A percentile compares a stretch with the other conserved stretches of the same genome.
These are phyloP conservation scores for Saimiri boliviensis DNA, from an alignment of 2,113 vertebrate species.

Conservation along the genomic window DNA sequence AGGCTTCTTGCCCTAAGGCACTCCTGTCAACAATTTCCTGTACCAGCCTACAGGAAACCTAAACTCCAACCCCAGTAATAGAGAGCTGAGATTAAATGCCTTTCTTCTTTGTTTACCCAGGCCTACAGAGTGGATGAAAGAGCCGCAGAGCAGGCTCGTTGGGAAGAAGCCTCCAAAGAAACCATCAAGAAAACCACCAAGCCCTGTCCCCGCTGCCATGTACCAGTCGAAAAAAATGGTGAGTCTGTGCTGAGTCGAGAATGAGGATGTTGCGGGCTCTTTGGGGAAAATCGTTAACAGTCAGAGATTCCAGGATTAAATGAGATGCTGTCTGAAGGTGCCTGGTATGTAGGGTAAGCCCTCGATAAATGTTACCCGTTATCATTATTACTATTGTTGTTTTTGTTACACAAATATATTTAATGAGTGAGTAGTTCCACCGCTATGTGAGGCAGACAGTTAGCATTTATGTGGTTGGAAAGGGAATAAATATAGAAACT, in stretches of 20 bases:
- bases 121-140: conserved; percentile 85
- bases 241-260: not conserved
- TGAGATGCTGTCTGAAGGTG: not conserved
- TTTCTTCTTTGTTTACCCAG: conserved; percentile 74
- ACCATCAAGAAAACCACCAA: conserved; percentile 91
- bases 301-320: not conserved
- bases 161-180: conserved; percentile 90
- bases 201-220: conserved; percentile 90
- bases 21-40: not conserved
- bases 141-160: conserved; percentile 88
- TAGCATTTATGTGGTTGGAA: not conserved
- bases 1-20: not conserved
- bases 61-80: fast-evolving
- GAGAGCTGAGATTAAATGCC: not conserved
- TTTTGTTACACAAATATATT: not conserved
- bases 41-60: fast-evolving
- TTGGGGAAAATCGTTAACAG: fast-evolving
- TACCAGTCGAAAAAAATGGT: conserved; percentile 94
- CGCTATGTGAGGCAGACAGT: not conserved
- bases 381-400: not conserved
- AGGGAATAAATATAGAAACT: not conserved
- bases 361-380: not conserved
- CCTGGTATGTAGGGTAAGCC: not conserved
- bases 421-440: not conserved
- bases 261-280: fast-evolving